Evolutionary conservation across 1,140 invertebrate species (phyloP), one percentile per base, ranked within the genome.

Genomic region (Atta colombica): DNA sequence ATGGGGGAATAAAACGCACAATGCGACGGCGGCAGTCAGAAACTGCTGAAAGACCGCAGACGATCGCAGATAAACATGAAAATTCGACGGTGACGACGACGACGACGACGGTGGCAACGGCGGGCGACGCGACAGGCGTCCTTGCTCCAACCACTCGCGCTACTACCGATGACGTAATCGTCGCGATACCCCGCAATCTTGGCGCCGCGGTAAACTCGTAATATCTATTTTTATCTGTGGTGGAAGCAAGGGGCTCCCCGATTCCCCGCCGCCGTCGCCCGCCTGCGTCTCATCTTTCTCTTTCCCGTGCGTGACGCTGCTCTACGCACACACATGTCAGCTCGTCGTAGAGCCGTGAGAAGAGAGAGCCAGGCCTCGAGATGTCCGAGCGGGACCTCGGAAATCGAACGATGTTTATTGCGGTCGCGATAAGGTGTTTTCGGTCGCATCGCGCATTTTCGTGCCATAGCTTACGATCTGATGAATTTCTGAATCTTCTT

Each of bases 131-230:
- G 93, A 92, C 93, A 90, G 78, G 87, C 92, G 91, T 93, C 91
- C 91, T 93, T 92, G 92, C 90, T 91, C 89, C 87, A 91, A 89
- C 89, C 92, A 90, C 87, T 92, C 87, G 91, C 89, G 92, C 93
- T 92, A 93, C 93, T 90, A 93, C 90, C 90, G 91, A 93, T 94
- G 94, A 94, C 94, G 94, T 94, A 94, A 94, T 94, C 92, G 93
- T 94, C 93, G 93, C 94, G 94, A 94, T 94, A 94, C 92, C 93
- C 93, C 94, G 94, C 94, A 94, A 94, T 94, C 94, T 94, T 94
- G 94, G 94, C 94, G 94, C 94, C 94, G 93, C 92, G 93, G 92
- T 94, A 94, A 94, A 93, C 94, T 94, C 93, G 94, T 94, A 94
- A 94, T 94, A 94, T 94, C 94, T 94, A 94, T 94, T 94, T 94